Conservation (phyloP, 2,797 vertebrate genomes). For the Paedocypris micromegethes region DNA sequence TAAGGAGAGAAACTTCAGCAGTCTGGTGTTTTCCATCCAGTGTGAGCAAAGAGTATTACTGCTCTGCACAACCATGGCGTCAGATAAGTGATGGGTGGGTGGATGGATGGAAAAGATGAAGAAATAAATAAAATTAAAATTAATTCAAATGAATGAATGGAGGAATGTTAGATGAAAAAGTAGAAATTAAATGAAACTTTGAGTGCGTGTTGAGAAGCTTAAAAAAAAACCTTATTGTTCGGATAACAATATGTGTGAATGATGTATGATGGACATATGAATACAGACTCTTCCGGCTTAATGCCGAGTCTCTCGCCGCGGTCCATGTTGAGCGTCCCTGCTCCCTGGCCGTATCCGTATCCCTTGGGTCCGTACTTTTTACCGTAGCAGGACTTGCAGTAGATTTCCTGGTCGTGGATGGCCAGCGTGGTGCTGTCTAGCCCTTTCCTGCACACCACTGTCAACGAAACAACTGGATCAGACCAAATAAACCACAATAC, state of each 20-base stretch:
- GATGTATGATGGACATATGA: background rate
- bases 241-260: background rate
- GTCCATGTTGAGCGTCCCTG: slow-evolving; percentile 92
- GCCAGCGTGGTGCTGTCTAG: slow-evolving; percentile 91
- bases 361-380: slow-evolving; percentile 96
- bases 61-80: too few relatives aligned
- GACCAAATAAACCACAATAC: background rate
- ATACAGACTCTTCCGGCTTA: slow-evolving; percentile 83
- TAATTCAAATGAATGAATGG: too few relatives aligned
- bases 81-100: too few relatives aligned
- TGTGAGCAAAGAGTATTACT: too few relatives aligned
- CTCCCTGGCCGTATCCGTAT: slow-evolving; percentile 91
- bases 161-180: too few relatives aligned
- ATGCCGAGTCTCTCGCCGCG: slow-evolving; percentile 89
- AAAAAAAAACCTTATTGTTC: too few relatives aligned
- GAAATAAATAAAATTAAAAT: too few relatives aligned
- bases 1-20: background rate
- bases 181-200: too few relatives aligned
- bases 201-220: too few relatives aligned
- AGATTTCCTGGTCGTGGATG: slow-evolving; percentile 87
- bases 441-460: slow-evolving; percentile 92
- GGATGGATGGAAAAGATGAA: too few relatives aligned
- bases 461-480: background rate
- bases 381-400: slow-evolving; percentile 94
- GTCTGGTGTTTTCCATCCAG: too few relatives aligned